Percentiles rank a stretch among this genome's conserved stretches.
phyloP scores from a whole-genome alignment of 2,888 invertebrate species.

The Dorcus hopei region DNA sequence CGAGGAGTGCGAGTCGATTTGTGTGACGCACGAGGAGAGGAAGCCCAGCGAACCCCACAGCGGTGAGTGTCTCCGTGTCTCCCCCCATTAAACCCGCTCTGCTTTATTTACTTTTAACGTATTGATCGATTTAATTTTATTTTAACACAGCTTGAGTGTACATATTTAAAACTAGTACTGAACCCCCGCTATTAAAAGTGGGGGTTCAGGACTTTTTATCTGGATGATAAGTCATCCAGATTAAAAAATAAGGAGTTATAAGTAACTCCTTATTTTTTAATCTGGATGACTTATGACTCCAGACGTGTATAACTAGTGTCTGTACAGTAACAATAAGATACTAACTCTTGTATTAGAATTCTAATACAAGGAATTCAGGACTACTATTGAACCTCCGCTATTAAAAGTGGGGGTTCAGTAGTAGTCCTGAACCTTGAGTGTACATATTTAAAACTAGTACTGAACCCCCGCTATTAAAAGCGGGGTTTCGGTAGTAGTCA shows the following conservation, averaged over 20 bases:
- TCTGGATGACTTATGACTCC: no score
- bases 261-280: no score
- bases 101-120: constrained; percentile 54
- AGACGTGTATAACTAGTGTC: no score
- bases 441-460: no score
- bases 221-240: no score
- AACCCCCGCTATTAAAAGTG: not conserved
- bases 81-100: not conserved
- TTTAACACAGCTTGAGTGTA: not conserved
- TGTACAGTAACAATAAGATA: no score
- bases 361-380: no score
- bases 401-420: no score
- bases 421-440: no score
- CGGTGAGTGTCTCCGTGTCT: constrained; percentile 31
- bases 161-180: not conserved
- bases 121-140: constrained; percentile 38
- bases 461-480: not conserved
- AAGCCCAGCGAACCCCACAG: constrained; percentile 37
- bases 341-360: no score
- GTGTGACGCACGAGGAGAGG: constrained; percentile 61
- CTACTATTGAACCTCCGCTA: no score
- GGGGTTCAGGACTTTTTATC: not conserved
- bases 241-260: no score
- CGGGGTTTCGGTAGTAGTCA: not conserved
- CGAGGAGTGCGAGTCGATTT: constrained; percentile 73